Percentiles rank a stretch among this genome's conserved stretches.
Conservation (phyloP, 2,113 vertebrate genomes). For the Tragelaphus imberbis region DNA sequence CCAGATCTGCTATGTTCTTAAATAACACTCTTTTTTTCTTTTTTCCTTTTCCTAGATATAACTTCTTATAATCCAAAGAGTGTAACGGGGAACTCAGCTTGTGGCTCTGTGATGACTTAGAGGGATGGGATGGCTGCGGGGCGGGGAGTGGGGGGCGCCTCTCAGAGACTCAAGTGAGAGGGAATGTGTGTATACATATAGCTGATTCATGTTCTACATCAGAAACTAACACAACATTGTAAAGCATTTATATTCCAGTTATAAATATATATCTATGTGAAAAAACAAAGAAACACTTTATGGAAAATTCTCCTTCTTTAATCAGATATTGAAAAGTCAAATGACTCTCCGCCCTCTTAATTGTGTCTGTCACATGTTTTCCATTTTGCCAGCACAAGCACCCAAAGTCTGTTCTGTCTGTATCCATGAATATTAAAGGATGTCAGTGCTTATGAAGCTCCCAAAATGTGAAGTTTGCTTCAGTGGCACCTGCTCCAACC, state of each 20-base stretch:
- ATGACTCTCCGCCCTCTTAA: background rate
- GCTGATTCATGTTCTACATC: background rate
- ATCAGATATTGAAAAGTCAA: background rate
- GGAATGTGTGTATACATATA: background rate
- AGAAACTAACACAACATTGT: background rate
- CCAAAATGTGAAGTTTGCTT: background rate
- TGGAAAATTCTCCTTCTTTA: background rate
- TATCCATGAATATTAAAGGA: background rate
- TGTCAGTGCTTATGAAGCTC: background rate
- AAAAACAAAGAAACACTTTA: background rate
- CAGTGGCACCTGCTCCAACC: background rate
- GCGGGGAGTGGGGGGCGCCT: fast-evolving
- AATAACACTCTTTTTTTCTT: background rate
- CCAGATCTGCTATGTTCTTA: background rate
- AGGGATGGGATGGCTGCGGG: background rate
- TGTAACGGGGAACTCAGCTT: background rate
- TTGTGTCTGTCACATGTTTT: background rate
- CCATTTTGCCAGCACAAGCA: background rate
- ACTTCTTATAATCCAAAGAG: background rate
- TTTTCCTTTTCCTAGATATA: background rate
- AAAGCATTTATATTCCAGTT: background rate
- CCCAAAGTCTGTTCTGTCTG: background rate
- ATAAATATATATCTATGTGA: background rate
- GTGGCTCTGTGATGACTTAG: background rate
- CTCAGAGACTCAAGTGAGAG: background rate